Conservation (phyloP, 2,888 invertebrate genomes). For the Salticus scenicus region DNA sequence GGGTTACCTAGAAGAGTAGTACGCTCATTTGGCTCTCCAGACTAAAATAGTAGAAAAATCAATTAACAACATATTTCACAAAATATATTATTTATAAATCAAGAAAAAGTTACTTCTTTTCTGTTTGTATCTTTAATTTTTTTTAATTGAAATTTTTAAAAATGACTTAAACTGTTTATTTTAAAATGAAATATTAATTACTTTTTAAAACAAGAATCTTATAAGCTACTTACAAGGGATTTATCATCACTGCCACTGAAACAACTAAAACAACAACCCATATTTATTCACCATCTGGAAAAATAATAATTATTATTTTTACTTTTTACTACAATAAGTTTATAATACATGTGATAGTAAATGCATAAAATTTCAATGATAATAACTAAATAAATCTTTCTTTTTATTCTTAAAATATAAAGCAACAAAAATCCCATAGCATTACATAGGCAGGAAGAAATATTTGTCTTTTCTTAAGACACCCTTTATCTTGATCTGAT, state of each 20-base stretch:
- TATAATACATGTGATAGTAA: too few relatives aligned
- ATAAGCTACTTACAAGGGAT: slow-evolving; percentile 34
- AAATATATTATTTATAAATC: neutral
- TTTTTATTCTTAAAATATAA: too few relatives aligned
- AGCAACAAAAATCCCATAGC: too few relatives aligned
- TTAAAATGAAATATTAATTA: neutral
- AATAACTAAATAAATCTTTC: too few relatives aligned
- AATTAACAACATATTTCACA: neutral
- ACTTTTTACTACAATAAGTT: too few relatives aligned
- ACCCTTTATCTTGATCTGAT: too few relatives aligned
- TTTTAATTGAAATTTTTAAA: neutral
- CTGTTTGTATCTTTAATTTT: neutral
- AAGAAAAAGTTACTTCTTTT: too few relatives aligned
- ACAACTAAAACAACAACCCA: slow-evolving; percentile 63
- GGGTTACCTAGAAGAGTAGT: slow-evolving; percentile 88
- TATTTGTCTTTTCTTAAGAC: too few relatives aligned
- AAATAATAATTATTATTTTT: too few relatives aligned
- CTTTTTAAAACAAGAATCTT: neutral
- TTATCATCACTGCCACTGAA: slow-evolving; percentile 44
- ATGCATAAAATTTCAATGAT: too few relatives aligned
- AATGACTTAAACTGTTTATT: neutral
- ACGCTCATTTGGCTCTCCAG: slow-evolving; percentile 83
- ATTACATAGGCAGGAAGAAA: too few relatives aligned
- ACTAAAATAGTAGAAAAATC: slow-evolving; percentile 75
- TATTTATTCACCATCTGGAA: slow-evolving; percentile 45